A percentile compares a stretch with the other conserved stretches of the same genome.
Evolutionary conservation across 1,140 invertebrate species (phyloP).

Genomic region (Nasonia longicornis): DNA sequence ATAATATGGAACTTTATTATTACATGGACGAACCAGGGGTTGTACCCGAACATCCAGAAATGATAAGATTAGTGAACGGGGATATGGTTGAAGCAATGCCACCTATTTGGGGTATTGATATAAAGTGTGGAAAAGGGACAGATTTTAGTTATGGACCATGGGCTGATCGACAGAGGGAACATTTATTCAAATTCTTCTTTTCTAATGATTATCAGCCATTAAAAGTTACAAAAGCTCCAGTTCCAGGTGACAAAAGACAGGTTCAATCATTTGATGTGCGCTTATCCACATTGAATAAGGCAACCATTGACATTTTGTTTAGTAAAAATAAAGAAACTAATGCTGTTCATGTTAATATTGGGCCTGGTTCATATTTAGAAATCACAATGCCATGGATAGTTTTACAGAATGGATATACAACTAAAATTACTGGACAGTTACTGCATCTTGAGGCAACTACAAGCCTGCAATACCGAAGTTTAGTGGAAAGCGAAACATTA

Average conservation of each 20-base stretch:
- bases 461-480: constrained; percentile 90
- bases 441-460: constrained; percentile 94
- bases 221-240: constrained; percentile 80
- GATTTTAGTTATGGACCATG: constrained; percentile 98
- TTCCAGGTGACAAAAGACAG: constrained; percentile 87
- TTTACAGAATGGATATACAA: constrained; percentile 85
- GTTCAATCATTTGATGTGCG: constrained; percentile 94
- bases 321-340: constrained; percentile 97
- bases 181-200: constrained; percentile 96
- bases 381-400: constrained; percentile 95
- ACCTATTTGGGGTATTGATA: constrained; percentile 94
- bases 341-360: constrained; percentile 94
- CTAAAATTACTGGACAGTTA: constrained; percentile 92
- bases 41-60: constrained; percentile 90
- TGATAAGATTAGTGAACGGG: constrained; percentile 91
- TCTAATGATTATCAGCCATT: constrained; percentile 88
- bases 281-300: constrained; percentile 89
- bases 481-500: constrained; percentile 93
- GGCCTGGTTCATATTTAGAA: constrained; percentile 93
- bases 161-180: constrained; percentile 96
- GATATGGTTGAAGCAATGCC: constrained; percentile 92
- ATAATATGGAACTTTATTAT: constrained; percentile 94
- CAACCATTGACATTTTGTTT: constrained; percentile 95
- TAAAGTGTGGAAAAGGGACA: constrained; percentile 96
- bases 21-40: constrained; percentile 95